Base-by-base conservation (phyloP, 2,113 vertebrate species). In the Passer domesticus region DNA sequence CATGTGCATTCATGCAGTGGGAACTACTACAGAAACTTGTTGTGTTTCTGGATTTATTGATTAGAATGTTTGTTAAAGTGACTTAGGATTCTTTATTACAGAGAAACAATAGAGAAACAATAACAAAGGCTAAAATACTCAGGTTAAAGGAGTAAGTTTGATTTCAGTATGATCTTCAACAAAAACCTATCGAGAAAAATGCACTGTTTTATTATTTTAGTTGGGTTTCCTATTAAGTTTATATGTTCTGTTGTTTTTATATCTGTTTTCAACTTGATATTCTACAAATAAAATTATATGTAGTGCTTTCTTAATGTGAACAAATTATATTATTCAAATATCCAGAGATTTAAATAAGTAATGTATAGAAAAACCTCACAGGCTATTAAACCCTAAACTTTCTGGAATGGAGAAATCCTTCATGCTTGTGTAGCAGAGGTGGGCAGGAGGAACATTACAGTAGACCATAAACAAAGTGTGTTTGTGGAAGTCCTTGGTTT, bases 271-370 rank as follows among this genome's bases (percentile, higher is more conserved):
- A 82, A 66, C 28, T 75, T 72, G 15, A 23, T 83, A 43, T 56
- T 77, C 56, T 81, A 58, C n/a, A 73, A 96, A 96, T 96, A 96
- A 96, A 96, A 68, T 60, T 20, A 43, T 15, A 7, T 24, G 7
- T 50, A 56, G 68, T 67, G n/a, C 90, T 92, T 80, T 90, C 44
- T 83, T 89, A 64, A 64, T 63, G 47, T 1, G 16, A 87, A 22
- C n/a, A 13, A 70, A 78, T 17, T 30, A 20, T 33, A n/a, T 94
- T 81, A 66, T 56, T 88, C 27, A 86, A 37, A 59, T 31, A 74
- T 39, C 33, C 7, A 22, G 81, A 68, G 35, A 33, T 62, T n/a
- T 33, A 33, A 16, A 33, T 62, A 59, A 87, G 53, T 47, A 50
- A 56, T 27, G 37, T 49, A 10, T 15, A 64, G 52, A 47, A 75